These are phyloP conservation scores for Tetrao urogallus DNA, from an alignment of 2,113 vertebrate species.

Conservation along the genomic window DNA sequence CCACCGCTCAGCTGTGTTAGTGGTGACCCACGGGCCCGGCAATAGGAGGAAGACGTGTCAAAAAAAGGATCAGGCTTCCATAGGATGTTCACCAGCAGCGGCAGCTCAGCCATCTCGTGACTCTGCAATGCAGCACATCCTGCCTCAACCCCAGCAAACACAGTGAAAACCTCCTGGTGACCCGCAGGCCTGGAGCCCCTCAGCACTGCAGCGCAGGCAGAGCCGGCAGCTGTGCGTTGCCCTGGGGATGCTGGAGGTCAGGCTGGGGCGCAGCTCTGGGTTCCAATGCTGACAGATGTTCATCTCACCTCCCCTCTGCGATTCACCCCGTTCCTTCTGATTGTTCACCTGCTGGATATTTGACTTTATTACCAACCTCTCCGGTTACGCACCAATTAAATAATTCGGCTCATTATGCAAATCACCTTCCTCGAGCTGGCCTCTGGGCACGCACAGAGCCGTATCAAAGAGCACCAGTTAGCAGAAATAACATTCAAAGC, in stretches of 20 bases:
- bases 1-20: not conserved
- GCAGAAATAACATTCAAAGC: constrained; percentile 7
- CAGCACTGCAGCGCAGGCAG: not conserved
- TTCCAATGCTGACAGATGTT: not conserved
- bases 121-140: rapidly evolving
- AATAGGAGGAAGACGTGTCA: not conserved
- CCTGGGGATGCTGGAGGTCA: not conserved
- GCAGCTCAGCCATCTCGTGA: not conserved
- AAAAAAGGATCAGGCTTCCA: not conserved
- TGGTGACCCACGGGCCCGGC: rapidly evolving
- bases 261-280: not conserved
- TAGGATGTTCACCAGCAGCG: not conserved
- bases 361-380: not conserved
- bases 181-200: not conserved
- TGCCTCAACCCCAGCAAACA: not conserved
- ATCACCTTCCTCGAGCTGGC: not conserved
- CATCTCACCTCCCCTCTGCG: not conserved
- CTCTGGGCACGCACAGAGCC: not conserved
- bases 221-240: not conserved
- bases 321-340: not conserved
- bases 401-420: constrained; percentile 19
- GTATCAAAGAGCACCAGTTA: constrained; percentile 5
- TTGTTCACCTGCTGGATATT: not conserved
- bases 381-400: constrained; percentile 5
- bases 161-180: not conserved